Percentiles rank a stretch among this genome's conserved stretches.
Evolutionary conservation across 2,797 vertebrate genomes (phyloP).

Genomic region (Tinamus major): DNA sequence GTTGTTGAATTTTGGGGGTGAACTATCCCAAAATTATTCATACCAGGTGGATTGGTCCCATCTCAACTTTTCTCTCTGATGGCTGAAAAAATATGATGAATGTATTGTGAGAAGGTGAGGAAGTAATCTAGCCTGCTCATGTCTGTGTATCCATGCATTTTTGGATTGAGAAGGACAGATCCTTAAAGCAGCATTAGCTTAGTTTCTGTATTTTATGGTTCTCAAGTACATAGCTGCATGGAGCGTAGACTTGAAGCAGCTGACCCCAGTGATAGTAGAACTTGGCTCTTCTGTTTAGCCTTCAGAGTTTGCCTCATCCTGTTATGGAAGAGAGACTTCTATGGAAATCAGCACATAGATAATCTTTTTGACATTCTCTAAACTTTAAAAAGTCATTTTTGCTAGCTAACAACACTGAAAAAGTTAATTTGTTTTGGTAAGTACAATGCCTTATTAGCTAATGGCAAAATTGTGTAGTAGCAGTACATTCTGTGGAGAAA

Average conservation of each 20-base stretch:
- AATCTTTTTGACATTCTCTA: neutral
- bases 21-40: neutral
- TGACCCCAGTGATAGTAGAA: neutral
- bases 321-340: neutral
- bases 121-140: neutral
- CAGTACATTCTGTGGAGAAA: neutral
- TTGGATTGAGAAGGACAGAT: neutral
- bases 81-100: neutral
- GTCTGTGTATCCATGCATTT: fast-evolving
- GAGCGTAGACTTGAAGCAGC: neutral
- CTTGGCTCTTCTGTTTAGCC: neutral
- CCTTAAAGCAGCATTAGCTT: neutral
- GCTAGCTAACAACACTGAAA: neutral
- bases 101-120: neutral
- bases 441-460: neutral
- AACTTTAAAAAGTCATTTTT: neutral
- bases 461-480: neutral
- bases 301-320: neutral
- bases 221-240: neutral
- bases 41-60: neutral
- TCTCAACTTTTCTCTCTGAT: neutral
- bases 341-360: neutral
- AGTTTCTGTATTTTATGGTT: neutral
- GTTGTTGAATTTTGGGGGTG: neutral
- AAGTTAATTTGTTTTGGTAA: neutral